phyloP scores from a whole-genome alignment of 2,888 invertebrate genomes.

The Pterostichus madidus region DNA sequence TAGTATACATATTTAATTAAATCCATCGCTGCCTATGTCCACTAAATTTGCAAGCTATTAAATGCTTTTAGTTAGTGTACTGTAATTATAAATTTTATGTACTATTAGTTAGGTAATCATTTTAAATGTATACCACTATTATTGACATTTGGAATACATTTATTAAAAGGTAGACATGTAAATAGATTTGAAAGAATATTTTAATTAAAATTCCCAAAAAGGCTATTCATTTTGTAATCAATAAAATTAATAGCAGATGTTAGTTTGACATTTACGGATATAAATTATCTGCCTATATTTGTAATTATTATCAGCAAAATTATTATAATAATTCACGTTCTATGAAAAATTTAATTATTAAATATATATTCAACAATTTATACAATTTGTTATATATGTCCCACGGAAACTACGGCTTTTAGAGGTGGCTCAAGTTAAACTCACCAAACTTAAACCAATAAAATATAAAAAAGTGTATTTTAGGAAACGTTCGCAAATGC shows the following conservation, averaged over 20 bases:
- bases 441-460: no score
- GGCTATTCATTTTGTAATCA: not conserved
- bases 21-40: not conserved
- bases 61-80: not conserved
- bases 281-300: not conserved
- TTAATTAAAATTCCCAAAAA: slow-evolving; percentile 20
- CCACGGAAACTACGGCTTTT: no score
- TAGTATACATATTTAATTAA: slow-evolving; percentile 16
- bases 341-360: no score
- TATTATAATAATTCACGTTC: not conserved
- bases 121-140: not conserved
- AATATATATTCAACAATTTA: no score
- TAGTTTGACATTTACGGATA: slow-evolving; percentile 6
- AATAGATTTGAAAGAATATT: not conserved
- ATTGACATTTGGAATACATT: not conserved
- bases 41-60: no score
- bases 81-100: not conserved
- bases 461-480: no score
- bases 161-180: not conserved
- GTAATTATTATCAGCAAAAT: no score
- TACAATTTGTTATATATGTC: no score
- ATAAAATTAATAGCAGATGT: slow-evolving; percentile 6
- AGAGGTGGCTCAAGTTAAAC: no score
- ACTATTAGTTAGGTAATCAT: not conserved
- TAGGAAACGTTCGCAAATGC: no score